Conservation (phyloP, 1,140 invertebrate genomes). For the Physella acuta region DNA sequence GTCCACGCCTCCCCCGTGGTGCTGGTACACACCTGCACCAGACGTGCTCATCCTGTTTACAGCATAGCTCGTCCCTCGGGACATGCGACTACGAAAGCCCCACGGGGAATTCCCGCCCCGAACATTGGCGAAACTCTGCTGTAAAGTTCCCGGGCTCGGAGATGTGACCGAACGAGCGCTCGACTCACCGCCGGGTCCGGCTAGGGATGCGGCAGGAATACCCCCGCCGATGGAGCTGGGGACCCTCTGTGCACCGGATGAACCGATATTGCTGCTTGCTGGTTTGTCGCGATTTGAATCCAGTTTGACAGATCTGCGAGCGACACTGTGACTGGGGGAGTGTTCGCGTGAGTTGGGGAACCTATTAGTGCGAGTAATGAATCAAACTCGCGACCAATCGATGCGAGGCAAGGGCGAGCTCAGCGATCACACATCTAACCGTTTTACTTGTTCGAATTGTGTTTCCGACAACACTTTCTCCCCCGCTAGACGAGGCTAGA, state of each 20-base stretch:
- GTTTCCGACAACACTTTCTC: too few species aligned
- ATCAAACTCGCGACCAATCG: too few species aligned
- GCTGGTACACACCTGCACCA: not conserved
- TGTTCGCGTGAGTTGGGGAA: too few species aligned
- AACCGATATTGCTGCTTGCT: not conserved
- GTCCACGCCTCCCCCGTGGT: conserved; percentile 1
- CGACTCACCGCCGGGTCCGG: not conserved
- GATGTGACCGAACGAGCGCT: not conserved
- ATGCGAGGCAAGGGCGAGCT: too few species aligned
- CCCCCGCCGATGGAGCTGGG: not conserved
- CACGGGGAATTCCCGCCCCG: not conserved
- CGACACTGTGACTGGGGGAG: too few species aligned
- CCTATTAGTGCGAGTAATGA: too few species aligned
- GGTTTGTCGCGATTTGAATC: not conserved
- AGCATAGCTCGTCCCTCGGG: conserved; percentile 5
- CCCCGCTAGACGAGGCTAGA: too few species aligned
- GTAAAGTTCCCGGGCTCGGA: not conserved
- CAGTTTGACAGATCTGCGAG: not conserved
- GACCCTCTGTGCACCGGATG: not conserved
- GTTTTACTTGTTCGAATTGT: too few species aligned
- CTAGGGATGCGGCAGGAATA: not conserved
- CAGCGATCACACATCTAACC: too few species aligned
- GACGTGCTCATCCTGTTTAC: conserved; percentile 9
- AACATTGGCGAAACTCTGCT: not conserved
- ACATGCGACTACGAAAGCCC: not conserved